Evolutionary conservation across 2,797 vertebrate genomes (phyloP).

Genomic region (Ceryle rudis): DNA sequence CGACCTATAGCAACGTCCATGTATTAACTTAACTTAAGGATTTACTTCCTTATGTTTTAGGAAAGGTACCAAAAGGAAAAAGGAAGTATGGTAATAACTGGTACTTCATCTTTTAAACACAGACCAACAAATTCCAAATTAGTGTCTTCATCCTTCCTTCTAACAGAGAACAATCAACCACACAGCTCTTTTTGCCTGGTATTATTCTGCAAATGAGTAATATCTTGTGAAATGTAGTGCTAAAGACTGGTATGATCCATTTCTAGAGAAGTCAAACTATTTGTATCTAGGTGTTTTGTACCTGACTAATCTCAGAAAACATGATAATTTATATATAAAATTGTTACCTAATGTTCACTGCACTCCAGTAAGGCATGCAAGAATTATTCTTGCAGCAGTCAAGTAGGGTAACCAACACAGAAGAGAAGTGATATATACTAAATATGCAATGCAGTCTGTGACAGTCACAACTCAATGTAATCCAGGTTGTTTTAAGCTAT

Average conservation of each 20-base stretch:
- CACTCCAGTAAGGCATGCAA: neutral
- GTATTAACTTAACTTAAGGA: neutral
- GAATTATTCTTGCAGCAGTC: neutral
- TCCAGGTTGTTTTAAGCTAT: neutral
- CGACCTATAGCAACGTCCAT: neutral
- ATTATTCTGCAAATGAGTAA: neutral
- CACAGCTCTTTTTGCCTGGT: neutral
- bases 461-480: neutral
- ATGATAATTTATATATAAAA: neutral
- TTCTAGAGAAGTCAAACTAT: neutral
- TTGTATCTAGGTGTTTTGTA: neutral
- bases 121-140: neutral
- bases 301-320: neutral
- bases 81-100: neutral
- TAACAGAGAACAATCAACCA: neutral
- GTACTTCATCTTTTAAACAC: neutral
- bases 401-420: neutral
- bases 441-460: neutral
- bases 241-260: neutral
- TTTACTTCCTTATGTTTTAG: neutral
- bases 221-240: fast-evolving
- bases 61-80: neutral
- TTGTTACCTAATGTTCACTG: neutral
- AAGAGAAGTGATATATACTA: neutral
- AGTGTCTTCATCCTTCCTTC: neutral